These are phyloP conservation scores for Theristus sp. DNA, from an alignment of 2,888 invertebrate species.

Conservation along the genomic window DNA sequence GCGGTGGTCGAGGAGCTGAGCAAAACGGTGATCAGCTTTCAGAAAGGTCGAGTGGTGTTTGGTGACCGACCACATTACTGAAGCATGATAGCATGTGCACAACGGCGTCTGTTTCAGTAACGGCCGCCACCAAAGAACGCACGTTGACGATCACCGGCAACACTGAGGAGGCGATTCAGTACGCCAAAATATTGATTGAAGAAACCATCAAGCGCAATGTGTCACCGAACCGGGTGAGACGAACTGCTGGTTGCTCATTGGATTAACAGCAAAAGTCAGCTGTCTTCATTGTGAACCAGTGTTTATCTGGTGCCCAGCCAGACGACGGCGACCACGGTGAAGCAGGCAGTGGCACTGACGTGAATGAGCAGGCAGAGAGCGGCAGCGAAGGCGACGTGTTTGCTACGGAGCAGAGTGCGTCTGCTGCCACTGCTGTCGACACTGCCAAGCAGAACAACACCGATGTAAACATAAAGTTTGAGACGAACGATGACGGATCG, in stretches of 20 bases:
- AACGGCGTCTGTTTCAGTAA: conserved; percentile 46
- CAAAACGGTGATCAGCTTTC: conserved; percentile 94
- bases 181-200: conserved; percentile 78
- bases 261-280: no score
- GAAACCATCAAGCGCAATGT: conserved; percentile 86
- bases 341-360: background rate
- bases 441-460: conserved; percentile 11
- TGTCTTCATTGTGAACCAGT: background rate
- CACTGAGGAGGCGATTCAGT: conserved; percentile 72
- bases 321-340: background rate
- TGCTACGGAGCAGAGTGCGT: background rate
- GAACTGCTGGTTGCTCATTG: background rate
- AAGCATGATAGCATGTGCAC: background rate
- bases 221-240: conserved; percentile 39
- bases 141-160: conserved; percentile 86
- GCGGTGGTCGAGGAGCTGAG: conserved; percentile 97
- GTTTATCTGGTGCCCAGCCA: background rate
- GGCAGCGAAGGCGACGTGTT: conserved; percentile 8
- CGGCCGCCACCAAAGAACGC: conserved; percentile 77
- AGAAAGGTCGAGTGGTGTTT: conserved; percentile 41
- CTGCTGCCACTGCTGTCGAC: conserved; percentile 6
- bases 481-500: conserved; percentile 18
- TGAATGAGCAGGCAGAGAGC: background rate
- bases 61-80: no score
- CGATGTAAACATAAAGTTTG: conserved; percentile 16